A percentile compares a stretch with the other conserved stretches of the same genome.
phyloP scores from a whole-genome alignment of 37 sponge, comb jelly and placozoan genomes.

The Aplysina aerophoba region DNA sequence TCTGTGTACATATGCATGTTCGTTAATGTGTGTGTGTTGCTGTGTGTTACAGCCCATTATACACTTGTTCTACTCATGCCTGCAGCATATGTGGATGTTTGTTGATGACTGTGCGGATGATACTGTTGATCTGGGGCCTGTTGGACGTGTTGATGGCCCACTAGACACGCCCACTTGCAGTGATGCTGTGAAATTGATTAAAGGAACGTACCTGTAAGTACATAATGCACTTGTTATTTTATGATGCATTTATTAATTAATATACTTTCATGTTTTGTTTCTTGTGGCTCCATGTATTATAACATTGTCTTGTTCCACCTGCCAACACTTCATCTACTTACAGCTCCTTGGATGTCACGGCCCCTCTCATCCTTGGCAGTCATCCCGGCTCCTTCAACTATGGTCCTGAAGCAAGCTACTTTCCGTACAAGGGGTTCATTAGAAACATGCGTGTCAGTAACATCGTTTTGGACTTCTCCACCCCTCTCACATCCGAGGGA shows the following conservation, averaged over 20 bases:
- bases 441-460: conserved; percentile 57
- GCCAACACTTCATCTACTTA: too few species aligned
- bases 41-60: background rate
- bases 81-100: conserved; percentile 8
- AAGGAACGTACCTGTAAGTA: background rate
- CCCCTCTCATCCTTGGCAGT: conserved; percentile 58
- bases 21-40: background rate
- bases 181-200: background rate
- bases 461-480: conserved; percentile 52
- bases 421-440: conserved; percentile 54
- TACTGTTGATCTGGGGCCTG: background rate
- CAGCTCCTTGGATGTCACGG: conserved; percentile 66
- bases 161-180: conserved; percentile 3
- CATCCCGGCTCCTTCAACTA: conserved; percentile 13
- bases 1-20: too few species aligned
- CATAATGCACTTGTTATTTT: too few species aligned
- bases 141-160: conserved; percentile 26
- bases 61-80: background rate
- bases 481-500: conserved; percentile 24
- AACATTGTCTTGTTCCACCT: too few species aligned
- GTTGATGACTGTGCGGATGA: conserved; percentile 8
- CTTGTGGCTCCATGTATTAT: too few species aligned
- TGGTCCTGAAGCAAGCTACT: background rate
- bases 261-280: too few species aligned
- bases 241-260: too few species aligned